A percentile compares a stretch with the other conserved stretches of the same genome.
These are phyloP conservation scores for Druon quercuslanigerum DNA, from an alignment of 1,140 invertebrate species.

Conservation along the genomic window DNA sequence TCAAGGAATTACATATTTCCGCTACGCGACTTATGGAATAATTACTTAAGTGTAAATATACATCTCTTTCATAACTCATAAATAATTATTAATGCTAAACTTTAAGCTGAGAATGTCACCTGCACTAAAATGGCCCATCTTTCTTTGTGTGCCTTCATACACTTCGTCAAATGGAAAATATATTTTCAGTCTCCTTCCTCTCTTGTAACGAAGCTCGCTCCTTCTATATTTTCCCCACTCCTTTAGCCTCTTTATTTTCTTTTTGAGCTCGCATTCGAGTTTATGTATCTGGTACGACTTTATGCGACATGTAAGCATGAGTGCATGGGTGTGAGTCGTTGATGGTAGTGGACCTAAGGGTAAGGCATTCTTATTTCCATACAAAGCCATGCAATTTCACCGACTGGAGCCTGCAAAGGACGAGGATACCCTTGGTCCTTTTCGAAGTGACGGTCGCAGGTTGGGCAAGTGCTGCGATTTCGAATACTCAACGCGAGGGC, in stretches of 20 bases:
- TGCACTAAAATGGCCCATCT: no score
- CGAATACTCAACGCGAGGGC: constrained; percentile 49
- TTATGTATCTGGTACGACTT: constrained; percentile 40
- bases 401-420: constrained; percentile 58
- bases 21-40: no score
- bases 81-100: no score
- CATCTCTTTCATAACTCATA: no score
- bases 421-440: constrained; percentile 42
- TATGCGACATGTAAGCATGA: constrained; percentile 35
- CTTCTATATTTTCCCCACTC: no score
- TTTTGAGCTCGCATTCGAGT: constrained; percentile 60
- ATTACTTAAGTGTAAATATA: no score
- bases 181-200: no score
- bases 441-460: constrained; percentile 39
- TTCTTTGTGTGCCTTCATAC: no score
- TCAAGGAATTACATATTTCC: no score
- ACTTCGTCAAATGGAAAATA: no score
- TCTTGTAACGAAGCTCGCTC: no score
- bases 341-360: constrained; percentile 19
- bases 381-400: constrained; percentile 65
- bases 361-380: constrained; percentile 64
- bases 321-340: constrained; percentile 42
- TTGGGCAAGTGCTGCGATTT: constrained; percentile 69
- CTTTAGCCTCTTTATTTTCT: neutral
- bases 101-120: no score